Evolutionary conservation across 1,140 invertebrate species (phyloP).

Genomic region (Drosophila serrata): DNA sequence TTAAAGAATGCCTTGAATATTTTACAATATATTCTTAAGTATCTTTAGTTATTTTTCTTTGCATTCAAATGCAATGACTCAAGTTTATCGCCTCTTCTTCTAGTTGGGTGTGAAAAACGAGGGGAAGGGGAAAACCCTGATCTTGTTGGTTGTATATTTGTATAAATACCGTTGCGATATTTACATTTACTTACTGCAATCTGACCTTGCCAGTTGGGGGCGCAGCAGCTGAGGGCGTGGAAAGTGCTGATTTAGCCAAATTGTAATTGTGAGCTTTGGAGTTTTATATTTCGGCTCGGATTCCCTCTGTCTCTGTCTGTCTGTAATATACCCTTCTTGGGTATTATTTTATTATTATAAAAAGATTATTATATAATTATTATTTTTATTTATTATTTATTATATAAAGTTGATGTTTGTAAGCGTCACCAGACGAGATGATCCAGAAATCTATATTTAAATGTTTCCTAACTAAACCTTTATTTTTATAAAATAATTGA

Average conservation of each 20-base stretch:
- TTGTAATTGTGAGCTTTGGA: constrained; percentile 10
- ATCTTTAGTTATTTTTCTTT: too few species aligned
- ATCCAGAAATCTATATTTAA: too few species aligned
- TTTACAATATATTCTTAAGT: not conserved
- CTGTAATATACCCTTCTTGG: not conserved
- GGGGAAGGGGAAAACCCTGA: constrained; percentile 3
- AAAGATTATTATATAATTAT: too few species aligned
- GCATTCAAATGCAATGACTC: not conserved
- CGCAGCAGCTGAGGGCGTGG: constrained; percentile 10
- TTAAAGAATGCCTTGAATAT: too few species aligned
- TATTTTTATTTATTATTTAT: too few species aligned
- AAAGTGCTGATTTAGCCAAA: constrained; percentile 29
- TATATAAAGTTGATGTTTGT: not conserved
- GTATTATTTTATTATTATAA: not conserved
- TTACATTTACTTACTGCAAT: constrained; percentile 26
- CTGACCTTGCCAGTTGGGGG: constrained; percentile 25
- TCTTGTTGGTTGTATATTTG: constrained; percentile 12
- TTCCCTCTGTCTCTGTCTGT: not conserved
- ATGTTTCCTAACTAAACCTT: too few species aligned
- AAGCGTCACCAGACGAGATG: not conserved
- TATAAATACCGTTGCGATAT: constrained; percentile 31
- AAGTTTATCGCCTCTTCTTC: not conserved
- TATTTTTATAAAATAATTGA: too few species aligned
- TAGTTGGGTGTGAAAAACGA: not conserved
- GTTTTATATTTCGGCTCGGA: constrained; percentile 5